Conservation (phyloP, 2,113 vertebrate species). For the Seriola dumerili region DNA sequence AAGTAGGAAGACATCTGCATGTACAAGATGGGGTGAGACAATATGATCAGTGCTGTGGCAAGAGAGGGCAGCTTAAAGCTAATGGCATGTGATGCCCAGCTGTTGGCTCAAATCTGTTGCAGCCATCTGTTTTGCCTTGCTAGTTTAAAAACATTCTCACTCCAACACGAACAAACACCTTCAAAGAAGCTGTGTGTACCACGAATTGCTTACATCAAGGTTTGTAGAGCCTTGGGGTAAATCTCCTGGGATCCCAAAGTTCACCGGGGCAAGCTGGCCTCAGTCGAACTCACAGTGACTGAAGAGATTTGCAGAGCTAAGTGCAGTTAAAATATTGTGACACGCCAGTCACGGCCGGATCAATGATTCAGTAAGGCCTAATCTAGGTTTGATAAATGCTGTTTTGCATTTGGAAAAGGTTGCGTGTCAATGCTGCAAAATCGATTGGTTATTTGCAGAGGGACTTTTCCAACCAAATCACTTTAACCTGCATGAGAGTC, state of each 20-base stretch:
- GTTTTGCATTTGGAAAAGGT: slow-evolving; percentile 68
- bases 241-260: slow-evolving; percentile 39
- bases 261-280: slow-evolving; percentile 29
- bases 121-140: slow-evolving; percentile 73
- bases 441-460: slow-evolving; percentile 45
- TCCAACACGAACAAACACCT: slow-evolving; percentile 50
- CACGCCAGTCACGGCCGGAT: slow-evolving; percentile 32
- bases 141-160: slow-evolving; percentile 52
- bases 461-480: neutral
- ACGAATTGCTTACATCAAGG: slow-evolving; percentile 26
- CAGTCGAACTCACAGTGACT: slow-evolving; percentile 19
- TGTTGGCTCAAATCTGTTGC: slow-evolving; percentile 71
- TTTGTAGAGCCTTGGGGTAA: slow-evolving; percentile 26
- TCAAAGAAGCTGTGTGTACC: slow-evolving; percentile 20
- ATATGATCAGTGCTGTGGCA: slow-evolving; percentile 46
- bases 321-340: slow-evolving; percentile 55
- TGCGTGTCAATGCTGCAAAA: slow-evolving; percentile 33
- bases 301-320: slow-evolving; percentile 22
- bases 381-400: slow-evolving; percentile 64
- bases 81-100: slow-evolving; percentile 75
- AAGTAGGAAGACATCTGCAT: slow-evolving; percentile 53
- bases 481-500: slow-evolving; percentile 10
- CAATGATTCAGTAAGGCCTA: slow-evolving; percentile 55
- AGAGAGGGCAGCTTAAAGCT: slow-evolving; percentile 66
- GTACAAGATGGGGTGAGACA: slow-evolving; percentile 56